These are phyloP conservation scores for Tridacna crocea DNA, from an alignment of 2,888 invertebrate species.

Conservation along the genomic window DNA sequence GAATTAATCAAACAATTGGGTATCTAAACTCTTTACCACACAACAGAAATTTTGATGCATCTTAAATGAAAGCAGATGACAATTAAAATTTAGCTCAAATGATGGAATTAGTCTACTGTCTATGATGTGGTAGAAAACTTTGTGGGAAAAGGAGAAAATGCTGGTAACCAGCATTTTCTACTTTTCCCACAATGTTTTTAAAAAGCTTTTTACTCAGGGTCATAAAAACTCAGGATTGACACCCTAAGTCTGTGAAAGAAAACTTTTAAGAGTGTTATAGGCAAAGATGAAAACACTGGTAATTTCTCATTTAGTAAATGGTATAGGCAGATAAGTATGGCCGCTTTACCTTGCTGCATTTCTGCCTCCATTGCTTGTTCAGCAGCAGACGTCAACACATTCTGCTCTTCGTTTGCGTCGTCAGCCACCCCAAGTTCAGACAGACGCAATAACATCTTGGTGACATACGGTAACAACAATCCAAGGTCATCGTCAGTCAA, in stretches of 20 bases:
- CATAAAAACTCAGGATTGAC: no score
- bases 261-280: no score
- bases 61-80: no score
- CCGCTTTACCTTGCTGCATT: slow-evolving; percentile 38
- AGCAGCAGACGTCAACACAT: slow-evolving; percentile 21
- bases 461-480: slow-evolving; percentile 51
- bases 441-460: slow-evolving; percentile 47
- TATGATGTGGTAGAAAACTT: background rate
- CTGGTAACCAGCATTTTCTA: background rate
- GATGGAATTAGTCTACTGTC: no score
- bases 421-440: background rate
- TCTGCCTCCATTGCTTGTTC: slow-evolving; percentile 43
- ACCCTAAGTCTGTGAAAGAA: no score
- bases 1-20: no score
- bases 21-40: no score
- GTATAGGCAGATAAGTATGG: no score
- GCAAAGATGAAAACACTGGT: background rate
- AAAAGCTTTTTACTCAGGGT: background rate
- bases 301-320: background rate
- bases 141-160: background rate
- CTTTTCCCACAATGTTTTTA: background rate
- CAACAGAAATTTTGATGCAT: no score
- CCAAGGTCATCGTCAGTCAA: slow-evolving; percentile 51
- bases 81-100: no score
- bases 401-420: slow-evolving; percentile 22